A percentile compares a stretch with the other conserved stretches of the same genome.
These are phyloP conservation scores for Virgularia gustaviana DNA, from an alignment of 92 coral and sea anemone genomes.

Conservation along the genomic window DNA sequence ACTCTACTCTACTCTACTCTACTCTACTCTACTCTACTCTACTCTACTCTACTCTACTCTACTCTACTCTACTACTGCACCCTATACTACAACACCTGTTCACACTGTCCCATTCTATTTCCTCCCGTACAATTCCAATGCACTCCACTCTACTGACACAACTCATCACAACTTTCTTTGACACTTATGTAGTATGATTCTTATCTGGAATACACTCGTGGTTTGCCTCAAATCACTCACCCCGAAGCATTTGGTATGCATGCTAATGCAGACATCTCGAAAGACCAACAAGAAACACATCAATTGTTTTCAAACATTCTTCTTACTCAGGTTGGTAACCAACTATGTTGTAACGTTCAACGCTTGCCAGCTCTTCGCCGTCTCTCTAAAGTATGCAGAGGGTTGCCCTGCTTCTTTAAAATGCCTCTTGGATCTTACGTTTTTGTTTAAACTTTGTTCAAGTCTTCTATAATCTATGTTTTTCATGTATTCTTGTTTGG, in stretches of 20 bases:
- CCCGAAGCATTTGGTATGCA: conserved; percentile 99
- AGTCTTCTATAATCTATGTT: too few relatives aligned
- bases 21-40: conserved; percentile 1
- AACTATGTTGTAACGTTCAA: background rate
- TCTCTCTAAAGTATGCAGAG: background rate
- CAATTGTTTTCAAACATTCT: conserved; percentile 83
- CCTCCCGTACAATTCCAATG: background rate
- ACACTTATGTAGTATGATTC: conserved; percentile 57
- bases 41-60: background rate
- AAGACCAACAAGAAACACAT: conserved; percentile 89
- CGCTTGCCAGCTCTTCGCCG: background rate
- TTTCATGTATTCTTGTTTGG: too few relatives aligned
- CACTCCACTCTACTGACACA: background rate
- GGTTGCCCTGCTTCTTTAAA: too few relatives aligned
- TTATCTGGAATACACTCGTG: conserved; percentile 82
- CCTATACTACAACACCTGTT: background rate
- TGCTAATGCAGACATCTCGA: conserved; percentile 96
- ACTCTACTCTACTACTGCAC: background rate
- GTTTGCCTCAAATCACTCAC: conserved; percentile 77
- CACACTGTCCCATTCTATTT: background rate
- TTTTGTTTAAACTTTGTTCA: too few relatives aligned
- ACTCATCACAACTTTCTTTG: background rate
- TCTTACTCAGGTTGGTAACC: conserved; percentile 59
- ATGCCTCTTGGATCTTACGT: too few relatives aligned
- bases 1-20: conserved; percentile 9